Conservation (phyloP, 2,797 vertebrate genomes). For the Acipenser oxyrinchus region DNA sequence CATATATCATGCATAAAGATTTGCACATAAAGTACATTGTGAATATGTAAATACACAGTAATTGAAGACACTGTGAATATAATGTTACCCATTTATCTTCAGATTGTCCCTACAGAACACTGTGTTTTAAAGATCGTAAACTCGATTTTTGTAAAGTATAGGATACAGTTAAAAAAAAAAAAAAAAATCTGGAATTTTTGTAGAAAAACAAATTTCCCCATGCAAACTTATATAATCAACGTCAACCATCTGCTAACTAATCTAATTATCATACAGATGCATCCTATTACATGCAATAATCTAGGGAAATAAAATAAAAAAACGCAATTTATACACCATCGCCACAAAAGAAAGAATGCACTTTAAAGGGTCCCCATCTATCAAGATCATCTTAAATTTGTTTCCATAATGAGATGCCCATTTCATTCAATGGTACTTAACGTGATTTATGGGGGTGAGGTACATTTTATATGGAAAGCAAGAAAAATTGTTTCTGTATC, state of each 20-base stretch:
- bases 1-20: too few relatives aligned
- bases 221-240: not conserved
- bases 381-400: constrained; percentile 1
- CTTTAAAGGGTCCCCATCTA: not conserved
- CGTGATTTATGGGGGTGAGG: not conserved
- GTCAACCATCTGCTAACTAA: not conserved
- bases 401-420: not conserved
- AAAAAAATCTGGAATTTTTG: too few relatives aligned
- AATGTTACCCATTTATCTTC: too few relatives aligned
- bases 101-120: too few relatives aligned
- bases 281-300: not conserved
- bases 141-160: too few relatives aligned
- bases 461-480: not conserved
- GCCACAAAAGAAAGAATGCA: not conserved
- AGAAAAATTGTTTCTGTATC: not conserved
- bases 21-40: too few relatives aligned
- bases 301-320: not conserved
- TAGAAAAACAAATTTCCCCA: too few relatives aligned
- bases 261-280: not conserved
- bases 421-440: not conserved
- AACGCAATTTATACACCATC: not conserved
- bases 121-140: too few relatives aligned
- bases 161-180: too few relatives aligned
- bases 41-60: too few relatives aligned
- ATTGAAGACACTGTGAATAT: too few relatives aligned